A percentile compares a stretch with the other conserved stretches of the same genome.
phyloP scores from a whole-genome alignment of 2,797 vertebrate genomes.

The Parauchenoglanis punctatus region DNA sequence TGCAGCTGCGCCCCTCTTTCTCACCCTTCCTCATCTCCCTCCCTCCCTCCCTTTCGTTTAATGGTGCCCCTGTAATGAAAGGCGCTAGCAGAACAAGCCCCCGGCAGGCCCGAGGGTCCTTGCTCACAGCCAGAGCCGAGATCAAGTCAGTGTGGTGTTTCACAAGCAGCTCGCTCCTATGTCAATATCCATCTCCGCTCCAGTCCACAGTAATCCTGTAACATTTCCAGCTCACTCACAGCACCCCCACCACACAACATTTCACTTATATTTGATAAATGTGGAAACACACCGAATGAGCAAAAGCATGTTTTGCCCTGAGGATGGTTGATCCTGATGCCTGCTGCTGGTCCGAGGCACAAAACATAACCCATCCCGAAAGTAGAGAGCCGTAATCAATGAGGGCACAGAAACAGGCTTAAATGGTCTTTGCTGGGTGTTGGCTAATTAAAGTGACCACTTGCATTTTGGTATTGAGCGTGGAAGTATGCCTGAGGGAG shows the following conservation, averaged over 20 bases:
- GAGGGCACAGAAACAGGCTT: slow-evolving; percentile 46
- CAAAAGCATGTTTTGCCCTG: slow-evolving; percentile 25
- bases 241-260: slow-evolving; percentile 29
- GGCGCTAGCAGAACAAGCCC: slow-evolving; percentile 68
- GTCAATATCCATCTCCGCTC: slow-evolving; percentile 68
- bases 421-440: slow-evolving; percentile 43
- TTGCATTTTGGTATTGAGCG: slow-evolving; percentile 57
- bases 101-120: slow-evolving; percentile 71
- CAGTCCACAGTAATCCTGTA: slow-evolving; percentile 71
- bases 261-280: slow-evolving; percentile 59
- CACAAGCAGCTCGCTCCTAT: slow-evolving; percentile 73
- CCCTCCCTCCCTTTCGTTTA: slow-evolving; percentile 66
- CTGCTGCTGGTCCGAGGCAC: slow-evolving; percentile 11
- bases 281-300: slow-evolving; percentile 44
- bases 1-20: slow-evolving; percentile 57
- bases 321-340: slow-evolving; percentile 23
- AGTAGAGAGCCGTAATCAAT: slow-evolving; percentile 51
- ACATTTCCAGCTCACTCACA: slow-evolving; percentile 49
- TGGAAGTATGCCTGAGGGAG: slow-evolving; percentile 51
- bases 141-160: slow-evolving; percentile 74
- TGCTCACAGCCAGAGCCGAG: slow-evolving; percentile 69
- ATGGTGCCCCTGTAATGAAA: slow-evolving; percentile 75
- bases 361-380: slow-evolving; percentile 34
- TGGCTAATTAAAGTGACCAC: slow-evolving; percentile 57
- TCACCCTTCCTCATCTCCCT: slow-evolving; percentile 11